Percentiles rank a stretch among this genome's conserved stretches.
Evolutionary conservation across 2,888 invertebrate genomes (phyloP).

Genomic region (Coecobrya sp.): DNA sequence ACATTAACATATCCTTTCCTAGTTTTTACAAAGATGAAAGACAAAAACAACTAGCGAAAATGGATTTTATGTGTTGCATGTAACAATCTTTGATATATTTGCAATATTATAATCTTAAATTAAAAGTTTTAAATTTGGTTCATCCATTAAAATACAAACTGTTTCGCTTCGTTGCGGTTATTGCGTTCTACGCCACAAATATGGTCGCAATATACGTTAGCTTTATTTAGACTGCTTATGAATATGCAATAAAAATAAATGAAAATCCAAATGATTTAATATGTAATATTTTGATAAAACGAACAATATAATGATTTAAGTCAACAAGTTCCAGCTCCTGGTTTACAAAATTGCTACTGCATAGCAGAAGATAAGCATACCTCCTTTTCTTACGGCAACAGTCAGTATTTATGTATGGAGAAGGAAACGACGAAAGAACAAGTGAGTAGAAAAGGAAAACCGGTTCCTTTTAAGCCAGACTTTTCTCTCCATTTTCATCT

Average conservation of each 20-base stretch:
- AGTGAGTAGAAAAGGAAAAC: constrained; percentile 72
- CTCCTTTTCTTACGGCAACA: not conserved
- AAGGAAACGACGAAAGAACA: not conserved
- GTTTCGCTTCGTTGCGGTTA: not conserved
- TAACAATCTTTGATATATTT: too few relatives aligned
- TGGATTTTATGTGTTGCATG: too few relatives aligned
- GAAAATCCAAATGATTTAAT: constrained; percentile 77
- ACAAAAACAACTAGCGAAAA: too few relatives aligned
- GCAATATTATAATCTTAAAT: too few relatives aligned
- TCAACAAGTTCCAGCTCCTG: constrained; percentile 85
- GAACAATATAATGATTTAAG: constrained; percentile 85
- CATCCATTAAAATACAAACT: not conserved
- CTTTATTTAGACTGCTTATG: not conserved
- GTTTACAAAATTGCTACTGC: constrained; percentile 81
- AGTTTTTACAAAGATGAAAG: too few relatives aligned
- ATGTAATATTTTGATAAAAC: constrained; percentile 85
- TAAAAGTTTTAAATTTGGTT: too few relatives aligned
- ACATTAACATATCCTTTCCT: too few relatives aligned
- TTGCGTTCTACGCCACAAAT: not conserved
- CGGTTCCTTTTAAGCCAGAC: constrained; percentile 66
- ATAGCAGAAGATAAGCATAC: constrained; percentile 14
- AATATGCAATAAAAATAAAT: constrained; percentile 18
- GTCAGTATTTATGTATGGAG: not conserved
- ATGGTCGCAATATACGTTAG: not conserved
- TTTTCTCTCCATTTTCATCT: constrained; percentile 26